Evolutionary conservation across 2,113 vertebrate species (phyloP), one percentile per base, ranked within the genome.

Genomic region (Vidua macroura): DNA sequence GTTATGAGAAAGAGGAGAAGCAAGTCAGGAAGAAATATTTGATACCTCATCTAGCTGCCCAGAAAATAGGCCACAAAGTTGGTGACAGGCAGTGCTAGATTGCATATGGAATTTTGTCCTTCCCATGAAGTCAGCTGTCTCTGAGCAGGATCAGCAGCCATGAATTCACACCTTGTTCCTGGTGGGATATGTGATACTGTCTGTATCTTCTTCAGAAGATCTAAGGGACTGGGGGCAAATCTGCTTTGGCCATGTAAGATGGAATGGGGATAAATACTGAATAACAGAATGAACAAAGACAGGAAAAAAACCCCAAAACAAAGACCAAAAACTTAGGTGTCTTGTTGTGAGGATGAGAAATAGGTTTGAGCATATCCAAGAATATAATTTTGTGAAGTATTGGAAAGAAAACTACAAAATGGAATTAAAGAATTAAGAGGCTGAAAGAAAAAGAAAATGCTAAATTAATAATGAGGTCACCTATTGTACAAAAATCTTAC

Each of bases 241-340:
- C 31, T 66, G 24, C n/a, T 79, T 70, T 55, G 66, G 9, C 30
- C 14, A 13, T 9, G 9, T 49, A 51, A 49, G 31, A 43, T 67
- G 43, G 27, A 48, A 62, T 49, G 35, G 5, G 23, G 28, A 28
- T 70, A 66, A 87, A 39, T 51, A 49, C 20, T 2, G 5, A 44
- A 53, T 22, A 49, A 44, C 19, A 68, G 35, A 74, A 67, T 37
- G n/a, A 86, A n/a, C 13, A 64, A 39, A 70, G 11, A 44, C 2
- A 35, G 21, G 15, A 11, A 22, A 30, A 39, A 69, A 41, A 10
- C 0, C 7, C 16, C 41, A 24, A 13, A 14, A 4, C 25, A 22
- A 37, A 39, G 43, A 49, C 6, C 17, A 37, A 76, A 72, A 43
- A 15, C 14, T 35, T n/a, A 13, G 18, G 5, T 66, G 4, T 69